Evolutionary conservation across 2,113 vertebrate species (phyloP).

Genomic region (Asarcornis scutulata): DNA sequence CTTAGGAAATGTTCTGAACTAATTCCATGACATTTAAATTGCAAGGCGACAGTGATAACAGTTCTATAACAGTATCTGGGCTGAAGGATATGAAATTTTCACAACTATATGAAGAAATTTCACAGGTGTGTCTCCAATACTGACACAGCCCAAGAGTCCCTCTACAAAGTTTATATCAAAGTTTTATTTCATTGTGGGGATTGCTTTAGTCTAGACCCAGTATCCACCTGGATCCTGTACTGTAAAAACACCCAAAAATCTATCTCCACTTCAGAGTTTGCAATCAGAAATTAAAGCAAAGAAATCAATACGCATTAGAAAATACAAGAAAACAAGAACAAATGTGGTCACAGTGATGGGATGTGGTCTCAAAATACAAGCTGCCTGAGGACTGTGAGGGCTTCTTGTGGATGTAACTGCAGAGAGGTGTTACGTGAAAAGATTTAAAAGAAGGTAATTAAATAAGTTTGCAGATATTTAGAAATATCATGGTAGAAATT

Average conservation of each 20-base stretch:
- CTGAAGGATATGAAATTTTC: rapidly evolving
- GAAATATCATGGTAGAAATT: neutral
- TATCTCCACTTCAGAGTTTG: neutral
- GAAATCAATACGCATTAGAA: neutral
- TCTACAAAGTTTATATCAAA: rapidly evolving
- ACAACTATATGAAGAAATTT: neutral
- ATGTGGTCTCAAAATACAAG: neutral
- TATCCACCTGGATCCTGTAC: neutral
- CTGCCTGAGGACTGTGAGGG: rapidly evolving
- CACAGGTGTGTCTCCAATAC: neutral
- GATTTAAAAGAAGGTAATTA: neutral
- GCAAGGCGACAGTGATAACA: neutral
- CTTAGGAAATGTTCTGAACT: neutral
- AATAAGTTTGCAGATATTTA: neutral
- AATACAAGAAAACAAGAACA: neutral
- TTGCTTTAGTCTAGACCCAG: neutral
- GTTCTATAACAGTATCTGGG: neutral
- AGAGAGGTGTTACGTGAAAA: neutral
- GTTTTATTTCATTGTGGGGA: neutral
- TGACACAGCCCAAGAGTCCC: neutral
- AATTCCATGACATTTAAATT: neutral
- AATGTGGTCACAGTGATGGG: neutral
- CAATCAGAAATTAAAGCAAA: neutral
- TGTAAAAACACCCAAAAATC: neutral
- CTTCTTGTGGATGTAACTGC: neutral